Base-by-base conservation (phyloP, 2,888 invertebrate genomes). In the Xestobium rufovillosum region DNA sequence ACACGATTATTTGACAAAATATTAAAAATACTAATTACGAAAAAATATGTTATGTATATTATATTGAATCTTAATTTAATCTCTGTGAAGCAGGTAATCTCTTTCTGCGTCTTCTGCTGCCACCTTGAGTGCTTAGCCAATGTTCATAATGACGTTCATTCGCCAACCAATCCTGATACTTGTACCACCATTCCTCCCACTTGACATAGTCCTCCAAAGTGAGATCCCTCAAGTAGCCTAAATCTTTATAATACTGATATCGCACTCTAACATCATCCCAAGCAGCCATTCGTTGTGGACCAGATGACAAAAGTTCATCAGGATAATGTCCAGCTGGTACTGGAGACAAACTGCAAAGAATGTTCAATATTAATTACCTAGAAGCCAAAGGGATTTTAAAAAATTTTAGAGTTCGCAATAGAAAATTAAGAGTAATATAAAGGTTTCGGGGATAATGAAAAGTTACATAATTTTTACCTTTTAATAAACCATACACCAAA, bases 181-280 rank as follows among this genome's bases (percentile, higher is more conserved):
- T 82, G 68, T 89, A 89, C 88, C 89, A 90, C 90, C 90, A 90
- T 61, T 89, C 88, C 65, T 90, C 90, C 89, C 90, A 90, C 63
- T 89, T 89, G 42, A 89, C 77, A 60, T 89, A 90, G 63, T 90
- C 89, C 52, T 87, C 77, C 16, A 85, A 69, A 0, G 78, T 73
- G 14, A 85, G 69, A 31, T 88, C 89, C 43, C 88, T 70, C 31
- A 90, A 68, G 54, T 87, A 89, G 0, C 89, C 89, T 34, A 87
- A 73, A 60, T 86, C 85, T 68, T 89, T 88, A 65, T 90, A 90
- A 66, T 89, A 89, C 55, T 87, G 85, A 60, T 86, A 88, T 38
- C 90, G 75, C 3, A 89, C 88, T 27, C 87, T 71, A 2, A 89
- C 87, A 56, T 90, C 89, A 57, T 89, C 88, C 90, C 90, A 90